A percentile compares a stretch with the other conserved stretches of the same genome.
Conservation (phyloP, 2,113 vertebrate species). For the Colossoma macropomum region DNA sequence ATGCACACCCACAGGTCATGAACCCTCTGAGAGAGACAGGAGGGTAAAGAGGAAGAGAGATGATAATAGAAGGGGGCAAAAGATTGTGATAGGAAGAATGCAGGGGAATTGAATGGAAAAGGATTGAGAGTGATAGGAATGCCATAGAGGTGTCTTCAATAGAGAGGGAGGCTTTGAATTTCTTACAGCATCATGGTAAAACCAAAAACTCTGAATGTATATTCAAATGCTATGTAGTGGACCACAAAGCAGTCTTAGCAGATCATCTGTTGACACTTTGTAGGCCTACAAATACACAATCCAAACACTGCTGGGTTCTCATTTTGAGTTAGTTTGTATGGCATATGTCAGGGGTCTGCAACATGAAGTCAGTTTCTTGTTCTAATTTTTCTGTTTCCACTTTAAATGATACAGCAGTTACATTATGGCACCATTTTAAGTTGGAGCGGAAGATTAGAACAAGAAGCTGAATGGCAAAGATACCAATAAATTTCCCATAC, state of each 20-base stretch:
- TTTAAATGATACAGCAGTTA: no score
- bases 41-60: neutral
- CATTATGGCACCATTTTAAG: no score
- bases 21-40: conserved; percentile 68
- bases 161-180: neutral
- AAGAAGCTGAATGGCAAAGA: no score
- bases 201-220: no score
- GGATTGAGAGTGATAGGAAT: neutral
- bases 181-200: no score
- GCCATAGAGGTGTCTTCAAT: no score
- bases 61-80: neutral
- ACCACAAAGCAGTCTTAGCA: neutral
- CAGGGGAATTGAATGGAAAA: neutral
- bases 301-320: neutral
- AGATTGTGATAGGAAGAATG: neutral
- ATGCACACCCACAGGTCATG: conserved; percentile 76
- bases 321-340: no score
- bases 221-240: neutral
- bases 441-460: no score
- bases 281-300: neutral
- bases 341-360: no score
- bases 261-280: neutral
- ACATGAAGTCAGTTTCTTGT: no score
- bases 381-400: no score
- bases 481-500: no score